Evolutionary conservation across 2,113 vertebrate genomes (phyloP), one percentile per base, ranked within the genome.

Genomic region (Gadus chalcogrammus): DNA sequence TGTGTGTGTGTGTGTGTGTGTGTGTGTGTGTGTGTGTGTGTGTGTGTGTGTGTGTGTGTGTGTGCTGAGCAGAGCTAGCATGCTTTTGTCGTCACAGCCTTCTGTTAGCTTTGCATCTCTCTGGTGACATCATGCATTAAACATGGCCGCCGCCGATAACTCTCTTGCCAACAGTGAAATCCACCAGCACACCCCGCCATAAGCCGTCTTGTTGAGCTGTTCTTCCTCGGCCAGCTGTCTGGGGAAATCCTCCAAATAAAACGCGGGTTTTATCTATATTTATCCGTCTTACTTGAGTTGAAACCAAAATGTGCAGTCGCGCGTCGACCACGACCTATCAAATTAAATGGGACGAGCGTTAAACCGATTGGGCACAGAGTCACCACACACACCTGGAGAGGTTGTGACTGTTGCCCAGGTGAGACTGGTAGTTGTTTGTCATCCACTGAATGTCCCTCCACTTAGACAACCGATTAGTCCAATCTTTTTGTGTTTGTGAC

Each of bases 81-180:
- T 72, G 61, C 13, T 63, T 67, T 42, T 70, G 77, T 64, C 53
- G 64, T 16, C 6, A 4, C 31, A 4, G 31, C 31, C 27, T 61
- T 52, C 31, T 1, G 2, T 48, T 70, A 52, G n/a, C 60, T 65
- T 58, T 67, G 18, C 15, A 38, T 58, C 31, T 5, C 35, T 65
- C 38, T n/a, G 62, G 13, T 66, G 38, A 24, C 64, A 20, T 60
- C 55, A 62, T 69, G 53, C 60, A 22, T 69, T 66, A 60, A 72
- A 76, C 72, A 78, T 62, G 48, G 27, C n/a, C 53, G 42, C 42
- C 28, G n/a, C 56, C 48, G 68, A 28, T 55, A 27, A 55, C 31
- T 67, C 35, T 5, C 68, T 35, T 15, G 16, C 17, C 20, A 12
- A 28, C 24, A 18, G n/a, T 52, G 4, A 24, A 31, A 68, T 22